Percentiles rank a stretch among this genome's conserved stretches.
Conservation (phyloP, 2,797 vertebrate species). For the Oryzias dopingdopingensis region DNA sequence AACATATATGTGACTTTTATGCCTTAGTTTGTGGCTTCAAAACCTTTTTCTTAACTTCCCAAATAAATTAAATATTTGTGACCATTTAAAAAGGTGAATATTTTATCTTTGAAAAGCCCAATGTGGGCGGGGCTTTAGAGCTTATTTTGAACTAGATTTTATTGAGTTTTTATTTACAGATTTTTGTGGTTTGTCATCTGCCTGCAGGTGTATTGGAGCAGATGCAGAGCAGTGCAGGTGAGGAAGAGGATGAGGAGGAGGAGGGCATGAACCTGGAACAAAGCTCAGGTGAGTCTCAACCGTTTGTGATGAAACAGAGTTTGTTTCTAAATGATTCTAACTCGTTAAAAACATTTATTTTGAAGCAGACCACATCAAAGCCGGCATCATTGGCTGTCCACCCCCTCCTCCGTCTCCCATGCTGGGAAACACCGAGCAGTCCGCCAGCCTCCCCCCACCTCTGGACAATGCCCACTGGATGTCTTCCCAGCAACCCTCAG, state of each 20-base stretch:
- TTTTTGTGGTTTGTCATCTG: not conserved
- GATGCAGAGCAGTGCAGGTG: conserved; percentile 68
- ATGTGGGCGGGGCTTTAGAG: too few relatives aligned
- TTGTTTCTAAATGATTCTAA: too few relatives aligned
- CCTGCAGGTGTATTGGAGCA: conserved; percentile 49
- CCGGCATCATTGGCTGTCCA: conserved; percentile 72
- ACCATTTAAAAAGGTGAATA: not conserved
- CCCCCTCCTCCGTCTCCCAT: conserved; percentile 33
- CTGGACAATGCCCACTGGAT: conserved; percentile 25
- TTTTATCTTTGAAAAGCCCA: not conserved
- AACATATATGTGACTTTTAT: too few relatives aligned
- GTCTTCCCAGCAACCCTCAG: not conserved
- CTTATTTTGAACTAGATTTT: not conserved
- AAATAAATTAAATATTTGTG: not conserved
- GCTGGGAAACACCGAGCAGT: conserved; percentile 58
- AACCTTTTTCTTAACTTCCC: not conserved
- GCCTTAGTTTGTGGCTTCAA: not conserved
- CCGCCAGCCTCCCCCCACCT: conserved; percentile 43
- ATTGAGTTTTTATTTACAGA: too few relatives aligned
- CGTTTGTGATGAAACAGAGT: too few relatives aligned
- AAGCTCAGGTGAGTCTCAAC: conserved; percentile 84
- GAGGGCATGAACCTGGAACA: conserved; percentile 85
- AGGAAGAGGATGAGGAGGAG: conserved; percentile 56
- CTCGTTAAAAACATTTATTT: too few relatives aligned
- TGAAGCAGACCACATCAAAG: conserved; percentile 81